Conservation (phyloP, 2,797 vertebrate species). For the Lycodopsis pacificus region DNA sequence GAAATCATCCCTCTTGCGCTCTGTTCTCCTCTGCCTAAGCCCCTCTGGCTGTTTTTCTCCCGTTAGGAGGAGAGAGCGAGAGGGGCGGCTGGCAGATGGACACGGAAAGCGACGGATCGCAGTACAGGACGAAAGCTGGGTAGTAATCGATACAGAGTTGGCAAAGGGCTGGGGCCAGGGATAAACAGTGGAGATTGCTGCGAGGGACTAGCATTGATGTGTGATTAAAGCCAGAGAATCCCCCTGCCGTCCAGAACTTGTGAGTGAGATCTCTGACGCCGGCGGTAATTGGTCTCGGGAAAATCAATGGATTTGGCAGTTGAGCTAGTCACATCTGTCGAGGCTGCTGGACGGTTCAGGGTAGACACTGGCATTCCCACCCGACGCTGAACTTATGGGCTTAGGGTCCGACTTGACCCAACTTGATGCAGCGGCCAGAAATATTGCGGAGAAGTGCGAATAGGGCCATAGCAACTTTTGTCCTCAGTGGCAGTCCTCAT, state of each 20-base stretch:
- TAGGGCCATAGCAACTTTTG: not conserved
- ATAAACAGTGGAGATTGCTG: conserved; percentile 81
- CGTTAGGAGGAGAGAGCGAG: conserved; percentile 28
- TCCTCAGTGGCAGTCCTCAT: not conserved
- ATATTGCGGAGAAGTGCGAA: conserved; percentile 30
- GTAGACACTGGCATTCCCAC: conserved; percentile 62
- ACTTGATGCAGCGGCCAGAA: conserved; percentile 34
- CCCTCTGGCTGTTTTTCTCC: conserved; percentile 53
- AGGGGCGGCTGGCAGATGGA: conserved; percentile 43
- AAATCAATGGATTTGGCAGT: conserved; percentile 80
- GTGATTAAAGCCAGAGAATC: conserved; percentile 81
- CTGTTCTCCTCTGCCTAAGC: conserved; percentile 34
- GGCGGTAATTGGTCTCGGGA: conserved; percentile 80
- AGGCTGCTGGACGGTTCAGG: conserved; percentile 40
- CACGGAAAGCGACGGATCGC: conserved; percentile 62
- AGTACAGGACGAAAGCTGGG: conserved; percentile 55
- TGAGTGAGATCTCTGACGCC: conserved; percentile 82
- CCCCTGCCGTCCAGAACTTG: conserved; percentile 68
- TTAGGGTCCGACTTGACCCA: conserved; percentile 30
- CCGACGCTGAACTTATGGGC: conserved; percentile 60
- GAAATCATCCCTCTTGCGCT: conserved; percentile 71
- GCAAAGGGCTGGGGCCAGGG: conserved; percentile 63
- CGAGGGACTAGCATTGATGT: conserved; percentile 77
- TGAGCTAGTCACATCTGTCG: conserved; percentile 63
- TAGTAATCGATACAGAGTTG: conserved; percentile 75